Base-by-base conservation (phyloP, 2,113 vertebrate genomes). In the Mesoclemmys tuberculata region DNA sequence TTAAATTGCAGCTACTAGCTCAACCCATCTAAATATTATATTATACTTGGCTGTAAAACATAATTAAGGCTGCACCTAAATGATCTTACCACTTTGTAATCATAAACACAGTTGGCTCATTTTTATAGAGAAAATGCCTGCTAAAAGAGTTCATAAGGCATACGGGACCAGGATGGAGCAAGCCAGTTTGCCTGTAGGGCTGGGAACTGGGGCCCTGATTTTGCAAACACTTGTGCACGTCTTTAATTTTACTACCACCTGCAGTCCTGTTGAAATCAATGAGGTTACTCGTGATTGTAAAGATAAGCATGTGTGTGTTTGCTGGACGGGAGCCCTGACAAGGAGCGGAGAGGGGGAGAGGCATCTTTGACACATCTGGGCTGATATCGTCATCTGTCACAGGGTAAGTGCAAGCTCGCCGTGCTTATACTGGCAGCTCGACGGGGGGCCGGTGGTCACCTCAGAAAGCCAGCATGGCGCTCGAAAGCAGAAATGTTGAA, bases 401-500 rank as follows among this genome's bases (percentile, higher is more conserved):
- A 8, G 85, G 83, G 48, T 13, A 54, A 27, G 2, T 21, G 31
- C 29, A 27, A 18, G 38, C 27, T 29, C 2, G 80, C 41, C 0
- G 5, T 6, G 3, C 74, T 71, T 80, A 84, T 75, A 75, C 77
- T 6, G 75, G 82, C 44, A 38, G 51, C 10, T 49, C 41, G 78
- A 2, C 8, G 54, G 54, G 92, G 83, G 46, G 80, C 80, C 29
- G 18, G 38, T 79, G 9, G 51, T 94, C 96, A 90, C 94, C 95
- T 97, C 84, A 8, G 96, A 94, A 91, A 94, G 80, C 85, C 87
- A 29, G 83, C 16, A 55, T 80, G 4, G 81, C 2, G 18, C 93
- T 95, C 89, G 61, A 93, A 97, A 90, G 96, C 94, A 5, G 74
- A 90, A 92, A 75, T 10, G 89, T 84, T 97, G 96, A 92, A 98